These are phyloP conservation scores for Trissolcus japonicus DNA, from an alignment of 2,888 invertebrate genomes.

Conservation along the genomic window DNA sequence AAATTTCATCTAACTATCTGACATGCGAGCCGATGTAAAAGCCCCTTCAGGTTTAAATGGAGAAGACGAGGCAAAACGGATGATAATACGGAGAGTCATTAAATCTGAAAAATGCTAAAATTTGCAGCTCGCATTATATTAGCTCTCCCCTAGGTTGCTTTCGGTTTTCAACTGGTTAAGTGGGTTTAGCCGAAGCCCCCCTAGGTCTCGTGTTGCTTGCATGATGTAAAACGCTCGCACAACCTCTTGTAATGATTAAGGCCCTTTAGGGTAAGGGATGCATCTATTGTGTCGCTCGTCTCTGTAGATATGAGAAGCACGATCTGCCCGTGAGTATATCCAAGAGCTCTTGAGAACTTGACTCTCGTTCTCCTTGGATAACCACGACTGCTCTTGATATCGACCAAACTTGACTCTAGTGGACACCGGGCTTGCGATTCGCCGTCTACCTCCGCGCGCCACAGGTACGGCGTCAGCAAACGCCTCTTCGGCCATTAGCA, in stretches of 20 bases:
- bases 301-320: constrained; percentile 63
- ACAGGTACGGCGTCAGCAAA: constrained; percentile 3
- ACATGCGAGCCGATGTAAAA: constrained; percentile 20
- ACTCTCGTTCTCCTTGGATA: constrained; percentile 60
- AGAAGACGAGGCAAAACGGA: constrained; percentile 19
- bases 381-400: constrained; percentile 58
- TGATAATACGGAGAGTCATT: constrained; percentile 49
- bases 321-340: constrained; percentile 63
- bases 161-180: constrained; percentile 48
- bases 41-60: constrained; percentile 19
- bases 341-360: constrained; percentile 66
- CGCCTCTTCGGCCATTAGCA: constrained; percentile 5
- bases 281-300: constrained; percentile 64
- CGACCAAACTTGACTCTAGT: constrained; percentile 54
- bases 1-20: constrained; percentile 17
- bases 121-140: constrained; percentile 48
- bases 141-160: constrained; percentile 32
- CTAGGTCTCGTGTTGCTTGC: constrained; percentile 46
- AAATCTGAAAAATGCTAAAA: constrained; percentile 44
- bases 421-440: constrained; percentile 48
- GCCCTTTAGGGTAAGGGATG: constrained; percentile 69
- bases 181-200: constrained; percentile 41
- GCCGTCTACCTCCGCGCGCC: constrained; percentile 21
- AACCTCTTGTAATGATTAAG: constrained; percentile 70
- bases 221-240: constrained; percentile 65